Conservation (phyloP, 2,888 invertebrate genomes). For the Latrodectus hesperus region DNA sequence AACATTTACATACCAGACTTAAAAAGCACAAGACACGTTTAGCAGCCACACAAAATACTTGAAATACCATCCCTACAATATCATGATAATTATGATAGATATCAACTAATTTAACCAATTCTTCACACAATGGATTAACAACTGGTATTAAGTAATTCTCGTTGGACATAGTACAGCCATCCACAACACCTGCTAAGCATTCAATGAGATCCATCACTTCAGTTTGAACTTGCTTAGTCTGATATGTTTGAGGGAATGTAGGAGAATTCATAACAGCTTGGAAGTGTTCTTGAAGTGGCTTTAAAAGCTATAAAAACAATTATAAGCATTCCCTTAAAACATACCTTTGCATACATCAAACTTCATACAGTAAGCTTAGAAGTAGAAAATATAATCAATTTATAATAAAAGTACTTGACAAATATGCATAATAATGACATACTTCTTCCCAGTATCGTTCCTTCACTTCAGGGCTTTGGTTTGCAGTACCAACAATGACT, state of each 20-base stretch:
- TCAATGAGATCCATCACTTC: conserved; percentile 86
- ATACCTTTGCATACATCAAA: background rate
- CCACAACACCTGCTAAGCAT: conserved; percentile 79
- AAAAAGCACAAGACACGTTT: conserved; percentile 83
- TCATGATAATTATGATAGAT: conserved; percentile 87
- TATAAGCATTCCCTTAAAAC: background rate
- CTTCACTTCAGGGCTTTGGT: conserved; percentile 72
- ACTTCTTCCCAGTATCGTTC: conserved; percentile 74
- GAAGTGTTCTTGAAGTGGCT: conserved; percentile 79
- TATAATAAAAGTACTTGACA: background rate
- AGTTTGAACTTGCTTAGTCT: conserved; percentile 81
- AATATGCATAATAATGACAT: conserved; percentile 51
- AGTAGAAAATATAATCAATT: background rate
- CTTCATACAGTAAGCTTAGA: background rate
- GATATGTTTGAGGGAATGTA: conserved; percentile 78
- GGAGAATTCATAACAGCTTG: conserved; percentile 78
- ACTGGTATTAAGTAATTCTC: conserved; percentile 77
- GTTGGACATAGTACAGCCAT: conserved; percentile 72
- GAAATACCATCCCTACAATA: conserved; percentile 84
- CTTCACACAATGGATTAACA: conserved; percentile 80
- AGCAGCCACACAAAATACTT: conserved; percentile 83
- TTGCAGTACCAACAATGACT: conserved; percentile 80
- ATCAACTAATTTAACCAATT: conserved; percentile 82
- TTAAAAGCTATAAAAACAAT: conserved; percentile 75
- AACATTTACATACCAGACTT: conserved; percentile 49